These are phyloP conservation scores for Plagiodera versicolora DNA, from an alignment of 2,888 invertebrate species.

Conservation along the genomic window DNA sequence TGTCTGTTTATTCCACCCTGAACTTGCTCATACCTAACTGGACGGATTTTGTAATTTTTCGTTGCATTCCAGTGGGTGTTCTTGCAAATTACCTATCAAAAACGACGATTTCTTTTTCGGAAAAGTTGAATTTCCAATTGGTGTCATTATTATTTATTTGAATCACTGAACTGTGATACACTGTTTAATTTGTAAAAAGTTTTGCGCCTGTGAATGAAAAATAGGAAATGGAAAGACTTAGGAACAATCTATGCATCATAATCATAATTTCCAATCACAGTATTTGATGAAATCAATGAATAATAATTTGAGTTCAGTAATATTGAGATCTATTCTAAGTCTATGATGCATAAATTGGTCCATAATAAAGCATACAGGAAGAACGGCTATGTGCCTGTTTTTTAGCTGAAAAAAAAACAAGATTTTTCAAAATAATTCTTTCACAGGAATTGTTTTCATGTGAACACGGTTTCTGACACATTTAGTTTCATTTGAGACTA, in stretches of 20 bases:
- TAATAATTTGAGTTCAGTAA: no score
- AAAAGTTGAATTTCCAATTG: background rate
- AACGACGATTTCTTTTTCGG: background rate
- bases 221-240: no score
- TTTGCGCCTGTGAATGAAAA: background rate
- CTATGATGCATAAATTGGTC: no score
- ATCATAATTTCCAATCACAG: no score
- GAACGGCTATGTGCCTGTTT: background rate
- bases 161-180: constrained; percentile 55
- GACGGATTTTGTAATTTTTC: no score
- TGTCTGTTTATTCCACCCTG: no score
- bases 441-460: background rate
- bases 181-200: constrained; percentile 33
- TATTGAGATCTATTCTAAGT: no score
- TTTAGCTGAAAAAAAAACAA: background rate
- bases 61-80: background rate
- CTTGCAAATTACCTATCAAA: background rate
- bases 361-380: background rate
- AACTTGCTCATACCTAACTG: no score
- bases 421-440: background rate
- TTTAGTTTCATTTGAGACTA: constrained; percentile 18
- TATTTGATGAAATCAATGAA: no score
- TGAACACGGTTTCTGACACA: background rate
- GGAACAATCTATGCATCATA: no score
- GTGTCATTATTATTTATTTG: constrained; percentile 43